Conservation (phyloP, 2,888 invertebrate genomes). For the Lasiommata megera region DNA sequence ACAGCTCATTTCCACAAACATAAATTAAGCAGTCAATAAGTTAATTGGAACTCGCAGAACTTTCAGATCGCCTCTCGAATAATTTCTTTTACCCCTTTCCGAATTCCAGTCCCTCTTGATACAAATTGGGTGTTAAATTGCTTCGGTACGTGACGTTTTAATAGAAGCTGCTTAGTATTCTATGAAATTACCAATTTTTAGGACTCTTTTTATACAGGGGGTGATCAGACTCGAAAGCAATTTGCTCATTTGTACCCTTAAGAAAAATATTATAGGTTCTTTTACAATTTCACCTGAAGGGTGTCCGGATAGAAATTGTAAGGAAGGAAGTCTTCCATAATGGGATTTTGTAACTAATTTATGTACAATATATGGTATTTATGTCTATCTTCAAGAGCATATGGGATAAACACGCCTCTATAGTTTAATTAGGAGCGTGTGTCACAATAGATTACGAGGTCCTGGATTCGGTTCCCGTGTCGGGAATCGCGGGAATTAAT, state of each 20-base stretch:
- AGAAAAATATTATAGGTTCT: neutral
- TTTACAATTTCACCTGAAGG: no score
- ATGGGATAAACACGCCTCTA: no score
- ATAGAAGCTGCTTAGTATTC: constrained; percentile 32
- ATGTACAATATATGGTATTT: no score
- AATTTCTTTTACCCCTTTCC: constrained; percentile 33
- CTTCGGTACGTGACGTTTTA: constrained; percentile 61
- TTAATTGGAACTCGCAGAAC: constrained; percentile 26
- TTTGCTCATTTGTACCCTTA: neutral
- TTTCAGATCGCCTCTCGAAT: constrained; percentile 23
- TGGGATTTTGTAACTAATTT: no score
- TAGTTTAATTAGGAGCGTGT: no score
- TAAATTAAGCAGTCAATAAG: constrained; percentile 19
- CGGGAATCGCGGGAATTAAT: no score
- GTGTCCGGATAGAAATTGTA: no score
- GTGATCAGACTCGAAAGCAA: constrained; percentile 20
- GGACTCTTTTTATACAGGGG: constrained; percentile 18
- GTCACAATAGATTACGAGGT: no score
- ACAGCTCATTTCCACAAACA: neutral
- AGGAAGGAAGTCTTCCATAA: no score
- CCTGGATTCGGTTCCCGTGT: no score
- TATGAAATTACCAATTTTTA: constrained; percentile 22
- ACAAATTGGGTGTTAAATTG: constrained; percentile 74
- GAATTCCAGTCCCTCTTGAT: constrained; percentile 38
- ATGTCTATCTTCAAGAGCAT: no score